phyloP scores from a whole-genome alignment of 2,113 vertebrate species.

The Columba janthina region DNA sequence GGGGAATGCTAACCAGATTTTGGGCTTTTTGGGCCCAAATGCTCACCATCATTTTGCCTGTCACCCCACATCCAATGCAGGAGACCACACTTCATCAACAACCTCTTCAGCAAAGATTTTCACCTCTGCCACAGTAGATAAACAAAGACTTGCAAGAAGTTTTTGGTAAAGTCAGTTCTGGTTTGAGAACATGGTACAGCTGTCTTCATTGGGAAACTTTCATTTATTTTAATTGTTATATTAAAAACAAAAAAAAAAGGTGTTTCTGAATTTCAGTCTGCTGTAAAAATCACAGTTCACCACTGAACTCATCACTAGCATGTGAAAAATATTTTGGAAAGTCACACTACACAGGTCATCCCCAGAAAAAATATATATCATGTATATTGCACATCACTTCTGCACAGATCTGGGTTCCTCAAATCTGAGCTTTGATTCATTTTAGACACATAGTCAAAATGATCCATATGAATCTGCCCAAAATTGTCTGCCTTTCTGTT shows the following conservation, averaged over 20 bases:
- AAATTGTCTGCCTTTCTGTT: not conserved
- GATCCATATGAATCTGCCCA: not conserved
- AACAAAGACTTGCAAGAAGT: not conserved
- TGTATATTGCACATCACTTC: not conserved
- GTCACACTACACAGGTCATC: not conserved
- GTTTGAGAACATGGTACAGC: rapidly evolving
- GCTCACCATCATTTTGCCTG: not conserved
- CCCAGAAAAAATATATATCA: not conserved
- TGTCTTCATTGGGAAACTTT: not conserved
- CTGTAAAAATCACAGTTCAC: not conserved
- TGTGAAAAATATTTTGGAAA: not conserved
- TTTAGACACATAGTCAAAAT: not conserved
- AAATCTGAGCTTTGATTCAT: not conserved
- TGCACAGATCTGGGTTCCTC: not conserved
- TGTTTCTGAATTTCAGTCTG: not conserved
- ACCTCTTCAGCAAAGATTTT: not conserved
- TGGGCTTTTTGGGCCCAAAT: not conserved
- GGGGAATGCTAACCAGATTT: not conserved
- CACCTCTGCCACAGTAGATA: not conserved
- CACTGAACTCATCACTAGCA: not conserved
- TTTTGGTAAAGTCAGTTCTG: not conserved
- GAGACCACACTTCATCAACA: not conserved
- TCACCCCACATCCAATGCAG: not conserved
- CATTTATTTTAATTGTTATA: not conserved
- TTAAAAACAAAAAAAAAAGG: not conserved